phyloP scores from a whole-genome alignment of 1,140 invertebrate species.

The Ctenoplectra terminalis region DNA sequence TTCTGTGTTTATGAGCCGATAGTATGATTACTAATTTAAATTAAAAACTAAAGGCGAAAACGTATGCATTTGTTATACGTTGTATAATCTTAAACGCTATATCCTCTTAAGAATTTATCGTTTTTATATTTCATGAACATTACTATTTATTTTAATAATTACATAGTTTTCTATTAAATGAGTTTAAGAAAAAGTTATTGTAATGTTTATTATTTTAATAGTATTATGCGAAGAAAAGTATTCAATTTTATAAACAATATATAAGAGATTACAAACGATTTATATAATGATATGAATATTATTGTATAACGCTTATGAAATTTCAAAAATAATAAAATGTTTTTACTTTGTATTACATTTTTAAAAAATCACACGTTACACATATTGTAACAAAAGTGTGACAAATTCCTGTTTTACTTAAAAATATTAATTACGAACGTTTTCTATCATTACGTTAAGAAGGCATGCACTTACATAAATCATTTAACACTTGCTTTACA shows the following conservation, averaged over 20 bases:
- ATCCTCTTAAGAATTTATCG: neutral
- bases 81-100: slow-evolving; percentile 3
- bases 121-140: slow-evolving; percentile 7
- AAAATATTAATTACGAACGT: neutral
- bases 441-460: slow-evolving; percentile 16
- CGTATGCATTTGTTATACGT: slow-evolving; percentile 20
- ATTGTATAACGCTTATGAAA: slow-evolving; percentile 18
- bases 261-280: slow-evolving; percentile 13
- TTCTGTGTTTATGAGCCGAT: neutral
- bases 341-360: slow-evolving; percentile 34
- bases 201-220: slow-evolving; percentile 10
- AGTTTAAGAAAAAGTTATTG: neutral
- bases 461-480: slow-evolving; percentile 46
- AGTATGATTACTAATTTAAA: neutral
- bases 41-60: neutral
- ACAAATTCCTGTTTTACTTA: neutral
- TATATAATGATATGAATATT: slow-evolving; percentile 3
- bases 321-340: slow-evolving; percentile 41
- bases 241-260: slow-evolving; percentile 14
- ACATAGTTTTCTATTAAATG: slow-evolving; percentile 28
- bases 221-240: neutral
- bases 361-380: neutral
- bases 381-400: neutral
- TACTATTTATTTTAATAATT: slow-evolving; percentile 12
- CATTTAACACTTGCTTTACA: slow-evolving; percentile 60